phyloP scores from a whole-genome alignment of 2,797 vertebrate genomes.

The Diglossa cyanea region DNA sequence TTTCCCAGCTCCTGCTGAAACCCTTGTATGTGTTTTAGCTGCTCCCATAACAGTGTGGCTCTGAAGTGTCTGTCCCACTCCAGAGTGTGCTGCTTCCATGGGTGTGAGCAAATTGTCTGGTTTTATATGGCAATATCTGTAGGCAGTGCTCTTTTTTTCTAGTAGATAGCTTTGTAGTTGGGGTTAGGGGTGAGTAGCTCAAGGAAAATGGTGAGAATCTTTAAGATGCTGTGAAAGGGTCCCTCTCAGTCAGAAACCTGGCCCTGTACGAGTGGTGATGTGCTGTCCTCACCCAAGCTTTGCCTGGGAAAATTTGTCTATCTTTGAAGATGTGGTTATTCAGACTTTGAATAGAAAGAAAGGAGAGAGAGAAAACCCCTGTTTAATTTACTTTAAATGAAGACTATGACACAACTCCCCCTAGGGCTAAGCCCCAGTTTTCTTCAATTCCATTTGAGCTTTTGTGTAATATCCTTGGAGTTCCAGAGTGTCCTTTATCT shows the following conservation, averaged over 20 bases:
- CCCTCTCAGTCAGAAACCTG: not conserved
- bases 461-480: not conserved
- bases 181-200: not conserved
- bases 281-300: not conserved
- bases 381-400: not conserved
- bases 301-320: accelerated
- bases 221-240: not conserved
- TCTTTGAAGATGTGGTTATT: not conserved
- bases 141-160: not conserved
- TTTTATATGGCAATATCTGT: accelerated
- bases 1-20: not conserved
- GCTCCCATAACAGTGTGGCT: accelerated
- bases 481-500: not conserved
- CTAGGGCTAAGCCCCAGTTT: not conserved
- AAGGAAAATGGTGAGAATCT: not conserved
- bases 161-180: not conserved
- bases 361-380: not conserved
- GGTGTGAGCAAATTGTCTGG: not conserved
- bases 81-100: accelerated
- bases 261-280: not conserved
- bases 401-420: accelerated
- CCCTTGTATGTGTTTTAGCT: not conserved
- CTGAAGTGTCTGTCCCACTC: too few species aligned
- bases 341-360: not conserved
- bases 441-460: not conserved